phyloP scores from a whole-genome alignment of 2,888 invertebrate genomes.

The Pemphredon lugubris region DNA sequence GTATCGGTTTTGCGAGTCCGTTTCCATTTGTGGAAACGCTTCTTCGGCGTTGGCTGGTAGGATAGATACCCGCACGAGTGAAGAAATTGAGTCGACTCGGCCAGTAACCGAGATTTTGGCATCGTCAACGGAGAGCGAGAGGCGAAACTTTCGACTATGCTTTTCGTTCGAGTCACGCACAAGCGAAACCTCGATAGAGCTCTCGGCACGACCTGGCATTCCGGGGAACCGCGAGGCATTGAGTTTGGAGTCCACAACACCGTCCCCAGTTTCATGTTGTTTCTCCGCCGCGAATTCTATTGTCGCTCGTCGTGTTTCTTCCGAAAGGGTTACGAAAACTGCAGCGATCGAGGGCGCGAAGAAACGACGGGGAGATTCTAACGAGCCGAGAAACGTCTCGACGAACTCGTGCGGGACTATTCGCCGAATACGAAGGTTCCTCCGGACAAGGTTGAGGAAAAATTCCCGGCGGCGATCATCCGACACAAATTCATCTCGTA shows the following conservation, averaged over 20 bases:
- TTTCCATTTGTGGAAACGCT: not conserved
- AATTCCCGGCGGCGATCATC: not conserved
- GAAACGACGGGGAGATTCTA: conserved; percentile 3
- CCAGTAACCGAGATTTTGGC: not conserved
- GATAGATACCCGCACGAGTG: no score
- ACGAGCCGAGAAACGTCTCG: conserved; percentile 9
- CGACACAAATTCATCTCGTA: conserved; percentile 43
- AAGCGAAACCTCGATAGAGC: conserved; percentile 74
- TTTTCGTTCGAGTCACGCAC: conserved; percentile 75
- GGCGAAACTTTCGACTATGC: conserved; percentile 74
- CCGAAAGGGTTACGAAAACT: no score
- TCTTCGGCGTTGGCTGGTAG: no score
- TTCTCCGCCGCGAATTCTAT: conserved; percentile 72
- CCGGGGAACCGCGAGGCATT: not conserved
- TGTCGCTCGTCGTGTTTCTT: conserved; percentile 54
- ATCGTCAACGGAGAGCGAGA: not conserved
- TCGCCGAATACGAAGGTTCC: conserved; percentile 74
- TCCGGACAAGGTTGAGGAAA: conserved; percentile 72
- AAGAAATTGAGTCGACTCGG: no score
- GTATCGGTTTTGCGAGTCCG: not conserved
- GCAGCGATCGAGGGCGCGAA: no score
- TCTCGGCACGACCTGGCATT: conserved; percentile 61
- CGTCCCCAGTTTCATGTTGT: conserved; percentile 78
- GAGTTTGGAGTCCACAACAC: conserved; percentile 69
- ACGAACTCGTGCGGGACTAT: conserved; percentile 72